A percentile compares a stretch with the other conserved stretches of the same genome.
Evolutionary conservation across 2,113 vertebrate genomes (phyloP).

Genomic region (Nothobranchius furzeri): DNA sequence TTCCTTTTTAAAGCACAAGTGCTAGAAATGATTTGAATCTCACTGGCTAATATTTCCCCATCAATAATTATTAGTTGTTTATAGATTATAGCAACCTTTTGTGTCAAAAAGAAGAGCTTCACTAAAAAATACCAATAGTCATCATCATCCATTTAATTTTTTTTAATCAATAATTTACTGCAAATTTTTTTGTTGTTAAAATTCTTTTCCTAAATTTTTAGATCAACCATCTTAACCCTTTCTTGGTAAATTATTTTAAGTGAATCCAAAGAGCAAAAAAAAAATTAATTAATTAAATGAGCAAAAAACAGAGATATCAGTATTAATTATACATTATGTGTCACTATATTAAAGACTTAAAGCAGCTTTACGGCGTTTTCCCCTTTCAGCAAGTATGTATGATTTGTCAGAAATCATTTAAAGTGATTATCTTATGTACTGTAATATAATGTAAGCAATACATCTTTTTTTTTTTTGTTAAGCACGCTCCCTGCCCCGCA

Average conservation of each 20-base stretch:
- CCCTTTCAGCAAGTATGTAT: no score
- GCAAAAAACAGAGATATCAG: background rate
- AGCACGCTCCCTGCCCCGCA: no score
- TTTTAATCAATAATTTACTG: background rate
- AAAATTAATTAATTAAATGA: background rate
- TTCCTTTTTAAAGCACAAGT: no score
- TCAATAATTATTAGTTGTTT: constrained; percentile 3
- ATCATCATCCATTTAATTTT: background rate
- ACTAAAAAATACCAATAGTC: background rate
- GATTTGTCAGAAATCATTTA: no score
- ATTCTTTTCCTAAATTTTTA: background rate
- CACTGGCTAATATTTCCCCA: background rate
- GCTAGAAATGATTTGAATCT: no score
- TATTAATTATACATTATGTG: no score
- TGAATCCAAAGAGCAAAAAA: background rate
- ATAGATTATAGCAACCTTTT: constrained; percentile 7
- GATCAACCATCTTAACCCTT: background rate
- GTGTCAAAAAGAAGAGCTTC: background rate
- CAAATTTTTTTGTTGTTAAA: constrained; percentile 1
- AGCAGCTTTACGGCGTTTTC: no score
- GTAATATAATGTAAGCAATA: no score
- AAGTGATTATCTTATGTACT: no score
- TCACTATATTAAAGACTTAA: background rate
- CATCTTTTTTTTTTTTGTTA: no score
- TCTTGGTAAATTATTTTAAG: background rate